Percentiles rank a stretch among this genome's conserved stretches.
Conservation (phyloP, 2,113 vertebrate species). For the Antechinus flavipes region DNA sequence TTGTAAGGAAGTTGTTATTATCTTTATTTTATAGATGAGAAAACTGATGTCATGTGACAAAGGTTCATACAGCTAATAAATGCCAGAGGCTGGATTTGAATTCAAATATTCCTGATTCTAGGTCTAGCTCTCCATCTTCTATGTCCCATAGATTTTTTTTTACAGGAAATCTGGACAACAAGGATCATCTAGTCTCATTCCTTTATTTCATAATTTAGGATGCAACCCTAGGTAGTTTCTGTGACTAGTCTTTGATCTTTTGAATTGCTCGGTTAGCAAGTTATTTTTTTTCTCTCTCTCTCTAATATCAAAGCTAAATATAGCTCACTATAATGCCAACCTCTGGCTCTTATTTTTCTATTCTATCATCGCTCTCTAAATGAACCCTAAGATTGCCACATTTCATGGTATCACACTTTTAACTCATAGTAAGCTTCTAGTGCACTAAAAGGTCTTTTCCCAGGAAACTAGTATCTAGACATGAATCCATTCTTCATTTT, state of each 20-base stretch:
- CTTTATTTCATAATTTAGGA: not conserved
- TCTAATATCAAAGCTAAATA: not conserved
- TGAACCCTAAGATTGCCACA: not conserved
- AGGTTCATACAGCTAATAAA: not conserved
- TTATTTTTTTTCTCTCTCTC: not conserved
- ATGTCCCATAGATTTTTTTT: not conserved
- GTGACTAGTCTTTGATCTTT: not conserved
- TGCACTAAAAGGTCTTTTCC: not conserved
- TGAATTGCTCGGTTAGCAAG: not conserved
- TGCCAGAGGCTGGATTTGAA: not conserved
- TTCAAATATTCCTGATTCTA: not conserved
- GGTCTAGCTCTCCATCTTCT: not conserved
- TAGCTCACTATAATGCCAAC: not conserved
- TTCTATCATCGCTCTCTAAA: not conserved
- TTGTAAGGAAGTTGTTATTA: not conserved
- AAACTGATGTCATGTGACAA: not conserved
- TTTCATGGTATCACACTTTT: not conserved
- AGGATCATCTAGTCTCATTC: not conserved
- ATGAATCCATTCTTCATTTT: not conserved
- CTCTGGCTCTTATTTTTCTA: not conserved
- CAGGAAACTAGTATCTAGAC: not conserved
- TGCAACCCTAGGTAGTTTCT: not conserved
- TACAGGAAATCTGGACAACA: not conserved
- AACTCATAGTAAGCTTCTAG: not conserved
- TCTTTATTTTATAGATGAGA: not conserved